phyloP scores from a whole-genome alignment of 2,113 vertebrate genomes.

The Brachypodius melanocephalos region DNA sequence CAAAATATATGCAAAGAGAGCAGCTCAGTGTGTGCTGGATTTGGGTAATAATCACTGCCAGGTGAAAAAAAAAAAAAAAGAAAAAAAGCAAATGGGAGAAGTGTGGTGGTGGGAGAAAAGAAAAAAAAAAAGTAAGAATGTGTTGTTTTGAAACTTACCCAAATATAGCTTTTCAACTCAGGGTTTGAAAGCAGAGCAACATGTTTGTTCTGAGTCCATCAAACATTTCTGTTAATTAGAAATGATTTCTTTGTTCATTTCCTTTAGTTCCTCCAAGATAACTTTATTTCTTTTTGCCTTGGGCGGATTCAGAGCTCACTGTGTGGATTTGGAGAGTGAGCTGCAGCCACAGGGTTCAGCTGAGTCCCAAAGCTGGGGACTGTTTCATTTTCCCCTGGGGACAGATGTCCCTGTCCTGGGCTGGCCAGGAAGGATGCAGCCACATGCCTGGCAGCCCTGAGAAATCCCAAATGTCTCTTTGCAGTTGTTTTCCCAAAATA shows the following conservation, averaged over 20 bases:
- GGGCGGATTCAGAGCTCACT: fast-evolving
- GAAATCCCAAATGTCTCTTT: neutral
- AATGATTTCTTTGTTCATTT: slow-evolving; percentile 31
- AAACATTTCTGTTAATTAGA: slow-evolving; percentile 42
- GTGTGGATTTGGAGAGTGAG: neutral
- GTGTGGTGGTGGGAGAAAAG: neutral
- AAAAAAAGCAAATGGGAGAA: neutral
- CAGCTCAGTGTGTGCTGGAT: neutral
- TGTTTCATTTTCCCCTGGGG: neutral
- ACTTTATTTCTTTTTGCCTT: neutral
- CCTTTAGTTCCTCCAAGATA: neutral
- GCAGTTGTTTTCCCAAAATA: neutral
- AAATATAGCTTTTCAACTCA: slow-evolving; percentile 24
- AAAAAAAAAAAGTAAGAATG: neutral
- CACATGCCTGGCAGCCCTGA: neutral
- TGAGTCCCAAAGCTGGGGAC: neutral
- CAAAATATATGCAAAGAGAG: neutral
- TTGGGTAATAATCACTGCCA: neutral
- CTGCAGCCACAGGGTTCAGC: neutral
- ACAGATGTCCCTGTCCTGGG: neutral
- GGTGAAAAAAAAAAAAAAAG: neutral
- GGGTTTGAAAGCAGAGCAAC: slow-evolving; percentile 30
- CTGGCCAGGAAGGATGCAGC: neutral
- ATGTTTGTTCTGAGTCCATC: slow-evolving; percentile 45
- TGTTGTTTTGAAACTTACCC: slow-evolving; percentile 38